These are phyloP conservation scores for Athripsodes cinereus DNA, from an alignment of 2,888 invertebrate species.

Conservation along the genomic window DNA sequence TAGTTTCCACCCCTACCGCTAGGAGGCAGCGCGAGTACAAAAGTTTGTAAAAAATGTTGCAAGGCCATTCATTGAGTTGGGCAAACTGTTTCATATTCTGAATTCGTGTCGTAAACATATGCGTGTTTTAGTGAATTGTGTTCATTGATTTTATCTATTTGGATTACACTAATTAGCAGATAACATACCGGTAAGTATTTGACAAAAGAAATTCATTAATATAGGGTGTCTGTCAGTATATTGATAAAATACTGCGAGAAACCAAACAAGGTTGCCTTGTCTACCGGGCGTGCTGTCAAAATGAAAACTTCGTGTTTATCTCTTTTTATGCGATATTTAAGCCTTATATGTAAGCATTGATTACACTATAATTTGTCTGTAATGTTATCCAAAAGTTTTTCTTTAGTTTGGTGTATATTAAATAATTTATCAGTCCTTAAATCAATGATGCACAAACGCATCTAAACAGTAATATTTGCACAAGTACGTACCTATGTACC, in stretches of 20 bases:
- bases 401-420: not conserved
- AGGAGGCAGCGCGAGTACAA: not conserved
- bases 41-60: not conserved
- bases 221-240: not conserved
- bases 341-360: not conserved
- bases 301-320: not conserved
- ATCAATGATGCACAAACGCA: not conserved
- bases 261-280: slow-evolving; percentile 17
- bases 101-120: slow-evolving; percentile 26
- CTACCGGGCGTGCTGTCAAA: slow-evolving; percentile 24
- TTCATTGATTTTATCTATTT: slow-evolving; percentile 14
- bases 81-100: slow-evolving; percentile 14
- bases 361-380: not conserved
- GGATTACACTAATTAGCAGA: slow-evolving; percentile 8
- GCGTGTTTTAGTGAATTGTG: slow-evolving; percentile 19
- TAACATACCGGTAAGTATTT: slow-evolving; percentile 1
- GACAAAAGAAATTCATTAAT: not conserved
- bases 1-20: not conserved
- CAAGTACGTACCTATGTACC: not conserved
- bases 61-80: slow-evolving; percentile 6
- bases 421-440: not conserved
- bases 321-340: not conserved
- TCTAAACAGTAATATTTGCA: not conserved
- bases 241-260: not conserved
- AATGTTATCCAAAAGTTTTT: too few species aligned